Evolutionary conservation across 2,888 invertebrate species (phyloP).

Genomic region (Apodemia zela): DNA sequence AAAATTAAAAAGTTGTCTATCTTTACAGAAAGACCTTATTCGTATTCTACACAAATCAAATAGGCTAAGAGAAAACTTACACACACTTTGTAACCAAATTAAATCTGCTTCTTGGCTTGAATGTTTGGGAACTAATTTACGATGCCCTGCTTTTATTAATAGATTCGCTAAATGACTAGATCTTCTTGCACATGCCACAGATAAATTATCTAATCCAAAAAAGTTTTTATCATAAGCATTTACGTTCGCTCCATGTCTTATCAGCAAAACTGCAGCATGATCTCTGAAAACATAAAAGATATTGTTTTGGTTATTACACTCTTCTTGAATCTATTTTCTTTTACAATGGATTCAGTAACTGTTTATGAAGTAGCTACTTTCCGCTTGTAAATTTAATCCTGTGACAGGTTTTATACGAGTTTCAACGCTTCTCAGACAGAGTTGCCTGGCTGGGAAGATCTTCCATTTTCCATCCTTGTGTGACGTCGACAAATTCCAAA

Average conservation of each 20-base stretch:
- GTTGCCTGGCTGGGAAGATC: too few relatives aligned
- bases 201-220: slow-evolving; percentile 77
- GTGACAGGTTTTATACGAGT: too few relatives aligned
- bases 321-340: too few relatives aligned
- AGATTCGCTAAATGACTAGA: slow-evolving; percentile 51
- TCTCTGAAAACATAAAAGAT: slow-evolving; percentile 50
- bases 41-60: slow-evolving; percentile 80
- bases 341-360: too few relatives aligned
- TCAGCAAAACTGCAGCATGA: slow-evolving; percentile 76
- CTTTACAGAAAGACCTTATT: slow-evolving; percentile 57
- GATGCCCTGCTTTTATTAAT: slow-evolving; percentile 67
- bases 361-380: too few relatives aligned
- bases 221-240: slow-evolving; percentile 80
- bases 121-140: slow-evolving; percentile 33
- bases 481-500: too few relatives aligned
- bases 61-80: slow-evolving; percentile 72
- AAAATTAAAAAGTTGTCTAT: slow-evolving; percentile 56
- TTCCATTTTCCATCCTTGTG: too few relatives aligned
- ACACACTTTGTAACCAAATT: slow-evolving; percentile 60
- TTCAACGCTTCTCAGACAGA: too few relatives aligned
- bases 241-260: slow-evolving; percentile 83
- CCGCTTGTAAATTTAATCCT: too few relatives aligned
- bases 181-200: slow-evolving; percentile 68
- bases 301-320: too few relatives aligned
- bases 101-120: slow-evolving; percentile 46